Percentiles rank a stretch among this genome's conserved stretches.
phyloP scores from a whole-genome alignment of 2,888 invertebrate genomes.

The Ochropleura leucogaster region DNA sequence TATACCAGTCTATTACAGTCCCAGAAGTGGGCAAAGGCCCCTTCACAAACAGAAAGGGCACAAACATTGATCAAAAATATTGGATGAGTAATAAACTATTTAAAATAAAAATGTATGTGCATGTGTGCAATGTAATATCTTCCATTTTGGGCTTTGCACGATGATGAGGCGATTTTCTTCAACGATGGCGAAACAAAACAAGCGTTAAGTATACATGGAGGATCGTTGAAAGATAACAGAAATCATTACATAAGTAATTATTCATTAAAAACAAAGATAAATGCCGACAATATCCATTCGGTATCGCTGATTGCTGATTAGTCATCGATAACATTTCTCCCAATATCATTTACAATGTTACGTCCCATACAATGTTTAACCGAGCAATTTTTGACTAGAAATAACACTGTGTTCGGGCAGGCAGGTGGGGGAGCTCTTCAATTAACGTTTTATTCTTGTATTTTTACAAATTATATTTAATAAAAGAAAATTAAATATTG shows the following conservation, averaged over 20 bases:
- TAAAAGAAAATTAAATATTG: no score
- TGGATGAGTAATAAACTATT: no score
- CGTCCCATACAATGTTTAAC: slow-evolving; percentile 21
- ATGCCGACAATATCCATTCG: slow-evolving; percentile 9
- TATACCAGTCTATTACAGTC: no score
- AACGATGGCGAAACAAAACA: neutral
- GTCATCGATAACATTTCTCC: slow-evolving; percentile 15
- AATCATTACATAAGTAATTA: slow-evolving; percentile 24
- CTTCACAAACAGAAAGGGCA: no score
- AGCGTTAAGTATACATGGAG: neutral
- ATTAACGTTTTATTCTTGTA: no score
- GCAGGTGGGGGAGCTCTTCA: no score
- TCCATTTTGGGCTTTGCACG: neutral
- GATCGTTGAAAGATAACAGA: neutral
- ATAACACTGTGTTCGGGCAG: no score
- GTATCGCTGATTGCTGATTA: neutral
- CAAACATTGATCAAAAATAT: no score
- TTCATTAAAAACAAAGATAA: slow-evolving; percentile 15
- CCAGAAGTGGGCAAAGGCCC: no score
- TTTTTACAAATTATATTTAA: no score
- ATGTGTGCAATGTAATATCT: no score
- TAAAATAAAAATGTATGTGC: no score
- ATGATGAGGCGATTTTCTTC: neutral
- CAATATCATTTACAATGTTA: slow-evolving; percentile 21
- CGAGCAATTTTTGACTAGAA: slow-evolving; percentile 29